Percentiles rank a stretch among this genome's conserved stretches.
Evolutionary conservation across 2,888 invertebrate species (phyloP).

Genomic region (Dynastes maya): DNA sequence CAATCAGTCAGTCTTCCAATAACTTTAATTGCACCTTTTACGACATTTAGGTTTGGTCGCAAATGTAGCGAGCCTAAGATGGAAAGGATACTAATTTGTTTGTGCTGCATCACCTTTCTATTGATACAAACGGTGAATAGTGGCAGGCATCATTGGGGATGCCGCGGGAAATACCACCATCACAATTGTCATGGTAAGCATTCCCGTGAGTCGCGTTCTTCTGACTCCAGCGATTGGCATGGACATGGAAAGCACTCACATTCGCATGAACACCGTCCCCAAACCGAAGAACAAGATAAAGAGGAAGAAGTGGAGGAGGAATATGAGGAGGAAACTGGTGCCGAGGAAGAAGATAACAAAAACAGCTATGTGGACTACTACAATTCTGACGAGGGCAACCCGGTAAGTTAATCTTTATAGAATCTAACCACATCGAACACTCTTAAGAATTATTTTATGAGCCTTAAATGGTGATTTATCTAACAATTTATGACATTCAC

Average conservation of each 20-base stretch:
- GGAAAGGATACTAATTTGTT: not conserved
- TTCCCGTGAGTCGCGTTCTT: not conserved
- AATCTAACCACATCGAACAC: not conserved
- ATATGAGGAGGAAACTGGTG: not conserved
- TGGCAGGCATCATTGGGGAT: conserved; percentile 7
- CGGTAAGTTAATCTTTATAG: not conserved
- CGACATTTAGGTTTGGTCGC: no score
- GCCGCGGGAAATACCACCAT: not conserved
- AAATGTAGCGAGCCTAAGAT: not conserved
- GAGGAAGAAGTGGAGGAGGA: not conserved
- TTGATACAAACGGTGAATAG: not conserved
- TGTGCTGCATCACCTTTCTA: not conserved
- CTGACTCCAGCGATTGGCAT: not conserved
- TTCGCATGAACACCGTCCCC: not conserved
- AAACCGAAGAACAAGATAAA: not conserved
- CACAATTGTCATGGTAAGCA: not conserved
- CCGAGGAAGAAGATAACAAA: not conserved
- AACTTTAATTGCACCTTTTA: no score
- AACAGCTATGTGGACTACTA: not conserved
- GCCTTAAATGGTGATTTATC: no score
- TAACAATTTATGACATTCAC: no score
- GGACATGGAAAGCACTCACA: no score
- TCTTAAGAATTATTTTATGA: no score
- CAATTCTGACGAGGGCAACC: not conserved
- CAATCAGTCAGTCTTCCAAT: no score